Evolutionary conservation across 2,113 vertebrate genomes (phyloP), one percentile per base, ranked within the genome.

Genomic region (Tauraco erythrolophus): DNA sequence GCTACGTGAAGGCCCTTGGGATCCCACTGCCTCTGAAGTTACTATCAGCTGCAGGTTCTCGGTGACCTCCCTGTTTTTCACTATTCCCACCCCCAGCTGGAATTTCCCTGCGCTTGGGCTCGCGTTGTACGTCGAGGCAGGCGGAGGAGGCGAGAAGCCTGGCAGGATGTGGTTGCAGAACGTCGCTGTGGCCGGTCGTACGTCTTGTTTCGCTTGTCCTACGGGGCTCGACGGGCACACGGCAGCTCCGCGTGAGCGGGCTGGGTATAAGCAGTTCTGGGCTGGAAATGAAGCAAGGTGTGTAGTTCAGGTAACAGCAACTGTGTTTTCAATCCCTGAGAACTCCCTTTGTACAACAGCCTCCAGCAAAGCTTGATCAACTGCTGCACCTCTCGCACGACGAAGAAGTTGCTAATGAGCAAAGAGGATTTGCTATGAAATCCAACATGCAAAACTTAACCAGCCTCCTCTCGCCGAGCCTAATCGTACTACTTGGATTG

Each of bases 131-230:
- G 4, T 66, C 37, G 28, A 31, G 39, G 8, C 5, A 16, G 41
- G 25, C 18, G 28, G 27, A 57, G 30, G 33, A n/a, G 41, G 37
- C 1, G 4, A 45, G 28, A 27, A 62, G 57, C 46, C 70, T 50
- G 0, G 1, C 33, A 14, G 81, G 70, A 41, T 51, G 46, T 35
- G 35, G 21, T 39, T 27, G 81, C 69, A 16, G 35, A 56, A n/a
- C 2, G 1, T 33, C 2, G 1, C 43, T 54, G 50, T 51, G 33
- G 56, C 69, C 0, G 1, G 57, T 23, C 4, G 0, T 28, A 6
- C 12, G 2, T 22, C 46, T 31, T n/a, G 15, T 35, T 81, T 31
- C 43, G 30, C 56, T 46, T 53, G 31, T 27, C 33, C 60, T 54
- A 28, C 27, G 72, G 41, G 35, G 24, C 61, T 33, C 12, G 2